Base-by-base conservation (phyloP, 2,113 vertebrate genomes). In the Heterocephalus glaber region DNA sequence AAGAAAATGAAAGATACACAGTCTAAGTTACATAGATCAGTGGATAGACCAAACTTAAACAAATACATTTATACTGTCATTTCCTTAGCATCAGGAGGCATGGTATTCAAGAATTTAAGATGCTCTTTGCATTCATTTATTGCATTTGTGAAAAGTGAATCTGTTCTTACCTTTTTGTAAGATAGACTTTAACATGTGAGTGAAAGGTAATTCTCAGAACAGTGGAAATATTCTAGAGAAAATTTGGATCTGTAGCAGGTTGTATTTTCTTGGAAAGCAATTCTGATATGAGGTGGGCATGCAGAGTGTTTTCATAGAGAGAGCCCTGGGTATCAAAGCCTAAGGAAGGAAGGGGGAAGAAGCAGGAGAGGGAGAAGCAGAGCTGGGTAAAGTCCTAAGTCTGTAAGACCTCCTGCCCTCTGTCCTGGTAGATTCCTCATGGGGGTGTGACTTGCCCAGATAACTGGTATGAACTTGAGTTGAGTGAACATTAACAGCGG, bases 391-490 rank as follows among this genome's bases (percentile, higher is more conserved):
- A 19, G 19, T 30, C 33, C 24, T 28, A 44, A 76, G 1, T 16
- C 17, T 22, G 65, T 28, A 92, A 28, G 24, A 60, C 11, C 17
- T 66, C 30, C 8, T 33, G 3, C 11, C 6, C 19, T 68, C 20
- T 14, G 60, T 19, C 7, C n/a, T 16, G 3, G 1, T 13, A 28
- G 13, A 13, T 60, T 60, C 1, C 10, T n/a, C 11, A 11, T 0
- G 41, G 54, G 41, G 54, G 3, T 70, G 14, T 79, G 80, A 10
- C 12, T 20, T 61, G 14, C 30, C 12, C 20, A 20, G 63, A 49
- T n/a, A 49, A 44, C 8, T 6, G 0, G 1, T 3, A 3, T 38
- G 26, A 76, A 30, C 52, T 33, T 47, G 26, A 8, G n/a, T 19
- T 4, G 77, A 3, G 26, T 22, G 13, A 19, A 83, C 24, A 2